A percentile compares a stretch with the other conserved stretches of the same genome.
These are phyloP conservation scores for Passer domesticus DNA, from an alignment of 2,113 vertebrate genomes.

Conservation along the genomic window DNA sequence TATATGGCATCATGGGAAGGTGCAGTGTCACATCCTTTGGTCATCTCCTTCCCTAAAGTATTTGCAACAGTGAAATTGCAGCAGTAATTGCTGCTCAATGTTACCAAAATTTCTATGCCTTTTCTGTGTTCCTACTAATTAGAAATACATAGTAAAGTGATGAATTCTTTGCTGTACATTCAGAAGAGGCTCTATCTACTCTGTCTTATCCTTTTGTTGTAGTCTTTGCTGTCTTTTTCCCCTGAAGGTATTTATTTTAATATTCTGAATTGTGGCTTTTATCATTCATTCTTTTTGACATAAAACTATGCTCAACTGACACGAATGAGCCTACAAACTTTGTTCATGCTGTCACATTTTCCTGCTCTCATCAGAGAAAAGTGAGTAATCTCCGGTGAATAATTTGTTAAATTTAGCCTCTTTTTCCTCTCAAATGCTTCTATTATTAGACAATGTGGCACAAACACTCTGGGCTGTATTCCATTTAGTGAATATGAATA, in stretches of 20 bases:
- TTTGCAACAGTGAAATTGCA: not conserved
- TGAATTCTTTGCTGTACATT: not conserved
- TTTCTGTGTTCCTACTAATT: not conserved
- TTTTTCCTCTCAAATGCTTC: conserved; percentile 25
- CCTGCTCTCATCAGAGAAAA: conserved; percentile 36
- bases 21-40: not conserved
- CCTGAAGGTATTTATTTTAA: conserved; percentile 48
- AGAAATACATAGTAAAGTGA: not conserved
- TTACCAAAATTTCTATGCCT: not conserved
- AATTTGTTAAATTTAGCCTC: conserved; percentile 60
- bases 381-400: conserved; percentile 34
- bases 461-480: not conserved
- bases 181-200: not conserved
- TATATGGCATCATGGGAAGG: not conserved
- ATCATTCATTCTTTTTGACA: conserved; percentile 55
- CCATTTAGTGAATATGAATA: conserved; percentile 23
- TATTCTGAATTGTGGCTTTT: conserved; percentile 47
- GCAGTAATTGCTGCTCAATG: not conserved
- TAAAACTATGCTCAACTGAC: conserved; percentile 36
- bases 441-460: conserved; percentile 25
- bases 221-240: not conserved
- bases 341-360: conserved; percentile 48
- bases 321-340: conserved; percentile 40
- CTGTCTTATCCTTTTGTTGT: not conserved
- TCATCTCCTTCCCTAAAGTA: not conserved